Evolutionary conservation across 2,113 vertebrate genomes (phyloP).

Genomic region (Nestor notabilis): DNA sequence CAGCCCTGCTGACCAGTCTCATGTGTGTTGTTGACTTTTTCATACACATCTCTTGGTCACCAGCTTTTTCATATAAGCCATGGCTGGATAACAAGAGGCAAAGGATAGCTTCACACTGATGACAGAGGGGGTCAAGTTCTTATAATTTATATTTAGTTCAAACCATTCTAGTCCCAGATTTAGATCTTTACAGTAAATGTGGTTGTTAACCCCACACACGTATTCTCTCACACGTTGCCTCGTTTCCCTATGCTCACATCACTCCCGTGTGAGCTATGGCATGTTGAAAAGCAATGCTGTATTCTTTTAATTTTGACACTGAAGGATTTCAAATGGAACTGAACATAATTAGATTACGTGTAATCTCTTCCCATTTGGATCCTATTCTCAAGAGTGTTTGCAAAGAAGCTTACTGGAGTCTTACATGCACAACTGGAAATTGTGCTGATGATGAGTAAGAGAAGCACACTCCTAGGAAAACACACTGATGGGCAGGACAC

Average conservation of each 20-base stretch:
- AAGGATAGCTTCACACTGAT: neutral
- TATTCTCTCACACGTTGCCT: neutral
- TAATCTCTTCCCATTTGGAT: constrained; percentile 70
- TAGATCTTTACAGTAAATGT: neutral
- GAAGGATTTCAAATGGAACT: constrained; percentile 53
- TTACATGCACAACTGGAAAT: constrained; percentile 58
- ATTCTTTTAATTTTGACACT: constrained; percentile 62
- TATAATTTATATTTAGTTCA: constrained; percentile 47
- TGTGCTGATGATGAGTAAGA: constrained; percentile 1
- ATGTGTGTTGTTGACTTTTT: neutral
- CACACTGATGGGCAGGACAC: neutral
- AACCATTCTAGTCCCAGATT: neutral
- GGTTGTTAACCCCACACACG: neutral
- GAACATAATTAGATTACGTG: constrained; percentile 59
- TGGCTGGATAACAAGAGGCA: neutral
- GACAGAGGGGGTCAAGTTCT: constrained; percentile 15
- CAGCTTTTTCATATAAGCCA: neutral
- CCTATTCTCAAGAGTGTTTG: constrained; percentile 56
- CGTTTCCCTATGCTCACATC: neutral
- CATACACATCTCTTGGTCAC: neutral
- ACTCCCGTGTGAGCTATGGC: neutral
- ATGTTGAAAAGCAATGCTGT: neutral
- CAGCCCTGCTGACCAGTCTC: neutral
- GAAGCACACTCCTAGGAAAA: neutral
- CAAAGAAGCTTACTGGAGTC: constrained; percentile 61